Base-by-base conservation (phyloP, 2,797 vertebrate species). In the Leptoclinus maculatus region DNA sequence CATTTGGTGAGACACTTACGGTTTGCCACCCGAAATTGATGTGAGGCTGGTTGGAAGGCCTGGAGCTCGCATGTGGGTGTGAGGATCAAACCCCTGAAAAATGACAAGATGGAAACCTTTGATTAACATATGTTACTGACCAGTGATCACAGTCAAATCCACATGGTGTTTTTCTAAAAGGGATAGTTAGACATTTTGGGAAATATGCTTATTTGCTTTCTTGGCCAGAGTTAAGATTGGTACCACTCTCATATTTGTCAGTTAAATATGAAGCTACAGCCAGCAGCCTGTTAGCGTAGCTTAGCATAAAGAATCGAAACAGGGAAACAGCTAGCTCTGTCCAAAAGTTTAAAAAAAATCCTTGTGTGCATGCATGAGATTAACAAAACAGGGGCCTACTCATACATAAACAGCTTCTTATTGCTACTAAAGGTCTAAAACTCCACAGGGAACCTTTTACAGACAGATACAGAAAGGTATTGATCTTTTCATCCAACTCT, bases 21-120 rank as follows among this genome's bases (percentile, higher is more conserved):
- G 98, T 95, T 99, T 99, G 87, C 98, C 98, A 71, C 98, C 98
- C 66, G 98, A 97, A 89, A 99, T 98, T 89, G 98, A 98, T 41
- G 97, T 97, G 88, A 99, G 95, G 89, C 97, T 99, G 70, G 98
- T 96, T 85, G 98, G 97, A 83, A 99, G 98, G 63, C 97, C 98
- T 9, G 98, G 97, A 57, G 97, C 97, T 85, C 98, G 95, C 98
- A 99, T 99, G 86, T 99, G 98, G 92, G 97, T 96, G 94, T 99
- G 98, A 78, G 97, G 97, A 94, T 99, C 98, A 94, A 99, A 99
- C 39, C 97, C 98, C 94, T 95, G 83, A 87, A 92, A 91, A 78
- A 84, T 9, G 6, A 85, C 17, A 68, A 79, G 19, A 78, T 41
- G 19, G 51, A 76, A 56, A 79, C 36, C 13, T 64, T 74, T 85